These are phyloP conservation scores for Haemorhous mexicanus DNA, from an alignment of 2,113 vertebrate species.

Conservation along the genomic window DNA sequence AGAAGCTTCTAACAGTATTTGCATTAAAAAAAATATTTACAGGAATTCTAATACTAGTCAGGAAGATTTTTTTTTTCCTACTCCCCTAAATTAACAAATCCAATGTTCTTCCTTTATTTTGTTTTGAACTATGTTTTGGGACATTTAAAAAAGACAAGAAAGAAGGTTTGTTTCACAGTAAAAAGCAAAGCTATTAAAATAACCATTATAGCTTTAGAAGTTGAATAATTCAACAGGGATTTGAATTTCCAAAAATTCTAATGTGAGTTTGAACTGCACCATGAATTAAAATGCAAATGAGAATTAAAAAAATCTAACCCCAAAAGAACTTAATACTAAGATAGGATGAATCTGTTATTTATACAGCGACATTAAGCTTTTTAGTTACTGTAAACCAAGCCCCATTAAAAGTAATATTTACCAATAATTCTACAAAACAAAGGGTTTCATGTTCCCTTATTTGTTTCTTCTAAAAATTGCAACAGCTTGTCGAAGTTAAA, in stretches of 20 bases:
- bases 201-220: not conserved
- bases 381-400: not conserved
- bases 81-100: fast-evolving
- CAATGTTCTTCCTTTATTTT: not conserved
- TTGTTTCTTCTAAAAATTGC: not conserved
- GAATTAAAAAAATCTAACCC: not conserved
- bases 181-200: not conserved
- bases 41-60: not conserved
- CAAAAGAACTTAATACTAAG: not conserved
- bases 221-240: not conserved
- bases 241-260: not conserved
- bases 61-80: not conserved
- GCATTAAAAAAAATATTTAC: not conserved
- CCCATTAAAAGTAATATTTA: not conserved
- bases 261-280: not conserved
- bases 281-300: not conserved
- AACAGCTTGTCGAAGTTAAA: not conserved
- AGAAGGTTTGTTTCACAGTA: not conserved
- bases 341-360: not conserved
- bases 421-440: not conserved
- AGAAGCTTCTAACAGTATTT: not conserved
- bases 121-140: not conserved
- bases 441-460: not conserved
- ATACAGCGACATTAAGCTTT: not conserved
- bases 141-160: not conserved